Percentiles rank a stretch among this genome's conserved stretches.
Evolutionary conservation across 2,888 invertebrate species (phyloP).

Genomic region (Lasioglossum leucozonium): DNA sequence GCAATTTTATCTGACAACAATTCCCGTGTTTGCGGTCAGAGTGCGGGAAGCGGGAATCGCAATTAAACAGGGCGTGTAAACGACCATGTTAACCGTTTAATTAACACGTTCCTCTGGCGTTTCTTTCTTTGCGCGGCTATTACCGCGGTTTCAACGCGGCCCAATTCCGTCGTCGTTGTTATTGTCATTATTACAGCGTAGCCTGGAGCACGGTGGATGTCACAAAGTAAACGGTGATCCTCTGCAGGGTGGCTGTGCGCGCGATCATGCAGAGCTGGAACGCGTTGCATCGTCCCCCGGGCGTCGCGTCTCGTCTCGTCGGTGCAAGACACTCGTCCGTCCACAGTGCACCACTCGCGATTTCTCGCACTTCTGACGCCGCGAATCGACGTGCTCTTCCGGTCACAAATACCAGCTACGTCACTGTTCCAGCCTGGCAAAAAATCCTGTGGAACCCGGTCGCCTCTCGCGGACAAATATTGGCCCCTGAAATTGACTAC

Average conservation of each 20-base stretch:
- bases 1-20: background rate
- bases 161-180: background rate
- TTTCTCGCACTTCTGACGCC: background rate
- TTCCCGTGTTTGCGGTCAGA: background rate
- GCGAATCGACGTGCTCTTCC: background rate
- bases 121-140: slow-evolving; percentile 9
- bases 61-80: slow-evolving; percentile 23
- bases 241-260: background rate
- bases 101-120: background rate
- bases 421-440: background rate
- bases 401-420: slow-evolving; percentile 3
- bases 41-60: background rate
- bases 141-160: background rate
- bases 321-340: slow-evolving; percentile 14
- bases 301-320: background rate
- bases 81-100: slow-evolving; percentile 28
- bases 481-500: slow-evolving; percentile 67
- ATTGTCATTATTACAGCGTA: background rate
- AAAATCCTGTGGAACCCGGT: slow-evolving; percentile 25
- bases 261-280: slow-evolving; percentile 11
- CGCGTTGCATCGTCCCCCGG: background rate
- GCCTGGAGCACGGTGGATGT: background rate
- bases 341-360: background rate
- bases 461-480: slow-evolving; percentile 64
- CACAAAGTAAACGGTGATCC: slow-evolving; percentile 25